Conservation (phyloP, 2,888 invertebrate genomes). For the Melinopterus prodromus region DNA sequence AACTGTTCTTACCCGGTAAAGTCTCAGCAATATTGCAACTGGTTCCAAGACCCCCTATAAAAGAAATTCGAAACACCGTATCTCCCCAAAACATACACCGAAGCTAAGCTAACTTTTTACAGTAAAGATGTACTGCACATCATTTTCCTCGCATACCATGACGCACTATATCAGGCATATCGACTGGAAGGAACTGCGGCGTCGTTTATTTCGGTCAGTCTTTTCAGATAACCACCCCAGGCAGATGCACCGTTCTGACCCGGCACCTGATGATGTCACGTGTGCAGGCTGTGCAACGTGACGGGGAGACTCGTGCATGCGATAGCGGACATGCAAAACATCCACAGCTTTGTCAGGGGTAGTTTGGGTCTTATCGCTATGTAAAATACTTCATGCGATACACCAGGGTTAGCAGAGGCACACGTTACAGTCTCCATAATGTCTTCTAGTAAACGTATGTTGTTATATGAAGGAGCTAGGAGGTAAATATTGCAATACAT, state of each 20-base stretch:
- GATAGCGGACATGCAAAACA: not conserved
- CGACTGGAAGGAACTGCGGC: not conserved
- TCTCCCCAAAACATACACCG: not conserved
- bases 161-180: not conserved
- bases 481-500: no score
- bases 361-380: not conserved
- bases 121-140: not conserved
- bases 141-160: not conserved
- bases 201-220: not conserved
- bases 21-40: not conserved
- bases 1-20: not conserved
- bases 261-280: not conserved
- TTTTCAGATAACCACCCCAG: not conserved
- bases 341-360: conserved; percentile 4
- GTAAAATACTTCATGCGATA: not conserved
- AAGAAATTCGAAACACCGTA: not conserved
- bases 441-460: not conserved
- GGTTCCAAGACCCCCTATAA: not conserved
- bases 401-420: not conserved
- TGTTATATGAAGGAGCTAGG: not conserved
- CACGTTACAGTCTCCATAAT: not conserved
- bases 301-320: not conserved
- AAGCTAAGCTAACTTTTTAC: not conserved
- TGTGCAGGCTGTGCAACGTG: not conserved
- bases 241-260: not conserved